phyloP scores from a whole-genome alignment of 2,888 invertebrate species.

The Pollenia amentaria region DNA sequence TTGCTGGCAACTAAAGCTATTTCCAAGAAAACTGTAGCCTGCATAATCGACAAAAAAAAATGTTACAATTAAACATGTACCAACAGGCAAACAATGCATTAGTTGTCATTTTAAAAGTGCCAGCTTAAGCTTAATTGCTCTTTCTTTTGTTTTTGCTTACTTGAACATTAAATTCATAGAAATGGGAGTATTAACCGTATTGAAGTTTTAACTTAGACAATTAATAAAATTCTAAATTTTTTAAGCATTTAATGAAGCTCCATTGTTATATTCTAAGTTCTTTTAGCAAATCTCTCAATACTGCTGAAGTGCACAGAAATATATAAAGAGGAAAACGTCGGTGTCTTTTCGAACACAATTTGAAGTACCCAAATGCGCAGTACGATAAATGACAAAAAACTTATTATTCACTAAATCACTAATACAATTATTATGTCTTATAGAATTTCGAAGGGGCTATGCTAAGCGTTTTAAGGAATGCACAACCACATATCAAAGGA shows the following conservation, averaged over 20 bases:
- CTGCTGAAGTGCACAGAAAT: no score
- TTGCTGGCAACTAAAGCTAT: background rate
- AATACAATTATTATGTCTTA: no score
- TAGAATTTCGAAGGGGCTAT: no score
- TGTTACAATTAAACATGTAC: constrained; percentile 34
- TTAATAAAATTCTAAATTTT: no score
- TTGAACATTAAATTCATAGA: constrained; percentile 9
- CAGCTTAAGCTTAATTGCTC: constrained; percentile 68
- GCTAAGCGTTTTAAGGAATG: no score
- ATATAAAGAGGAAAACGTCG: no score
- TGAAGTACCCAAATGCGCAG: no score
- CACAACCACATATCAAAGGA: no score
- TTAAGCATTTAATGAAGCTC: background rate
- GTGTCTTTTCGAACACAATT: no score
- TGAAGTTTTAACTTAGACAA: background rate
- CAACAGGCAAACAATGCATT: constrained; percentile 55
- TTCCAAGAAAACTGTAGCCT: background rate
- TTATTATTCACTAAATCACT: no score
- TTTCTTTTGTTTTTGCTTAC: constrained; percentile 36
- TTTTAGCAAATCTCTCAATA: no score
- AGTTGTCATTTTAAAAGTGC: constrained; percentile 64
- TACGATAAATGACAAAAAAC: no score
- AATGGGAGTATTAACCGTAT: background rate
- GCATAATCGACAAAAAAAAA: background rate
- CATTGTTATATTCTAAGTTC: background rate